Evolutionary conservation across 2,888 invertebrate species (phyloP).

Genomic region (Exocentrus adspersus): DNA sequence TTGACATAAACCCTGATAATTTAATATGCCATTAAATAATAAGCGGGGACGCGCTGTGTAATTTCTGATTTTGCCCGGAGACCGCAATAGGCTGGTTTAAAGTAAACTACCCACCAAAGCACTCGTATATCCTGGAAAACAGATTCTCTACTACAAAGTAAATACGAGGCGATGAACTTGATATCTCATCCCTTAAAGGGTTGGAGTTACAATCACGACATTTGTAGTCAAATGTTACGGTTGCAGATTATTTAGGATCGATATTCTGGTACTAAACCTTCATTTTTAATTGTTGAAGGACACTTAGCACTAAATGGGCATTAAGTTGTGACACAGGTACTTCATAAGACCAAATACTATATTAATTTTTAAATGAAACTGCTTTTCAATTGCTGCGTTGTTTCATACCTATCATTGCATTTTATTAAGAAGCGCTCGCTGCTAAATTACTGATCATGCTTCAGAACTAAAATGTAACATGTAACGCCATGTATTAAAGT

Average conservation of each 20-base stretch:
- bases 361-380: too few species aligned
- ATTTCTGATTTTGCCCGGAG: conserved; percentile 49
- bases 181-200: too few species aligned
- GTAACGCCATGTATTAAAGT: conserved; percentile 26
- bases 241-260: too few species aligned
- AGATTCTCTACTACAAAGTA: conserved; percentile 1
- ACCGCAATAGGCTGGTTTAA: conserved; percentile 42
- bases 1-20: conserved; percentile 51
- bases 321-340: too few species aligned
- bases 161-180: background rate
- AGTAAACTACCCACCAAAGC: conserved; percentile 25
- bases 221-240: too few species aligned
- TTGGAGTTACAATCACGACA: too few species aligned
- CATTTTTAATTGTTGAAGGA: too few species aligned
- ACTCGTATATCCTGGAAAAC: conserved; percentile 5
- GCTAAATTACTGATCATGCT: background rate
- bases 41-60: conserved; percentile 54
- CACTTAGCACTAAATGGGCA: too few species aligned
- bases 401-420: too few species aligned
- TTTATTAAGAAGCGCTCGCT: background rate
- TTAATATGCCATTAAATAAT: conserved; percentile 57
- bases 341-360: too few species aligned
- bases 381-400: too few species aligned
- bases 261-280: too few species aligned
- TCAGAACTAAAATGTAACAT: conserved; percentile 24